Conservation (phyloP, 2,113 vertebrate species). For the Nothoprocta pentlandii region DNA sequence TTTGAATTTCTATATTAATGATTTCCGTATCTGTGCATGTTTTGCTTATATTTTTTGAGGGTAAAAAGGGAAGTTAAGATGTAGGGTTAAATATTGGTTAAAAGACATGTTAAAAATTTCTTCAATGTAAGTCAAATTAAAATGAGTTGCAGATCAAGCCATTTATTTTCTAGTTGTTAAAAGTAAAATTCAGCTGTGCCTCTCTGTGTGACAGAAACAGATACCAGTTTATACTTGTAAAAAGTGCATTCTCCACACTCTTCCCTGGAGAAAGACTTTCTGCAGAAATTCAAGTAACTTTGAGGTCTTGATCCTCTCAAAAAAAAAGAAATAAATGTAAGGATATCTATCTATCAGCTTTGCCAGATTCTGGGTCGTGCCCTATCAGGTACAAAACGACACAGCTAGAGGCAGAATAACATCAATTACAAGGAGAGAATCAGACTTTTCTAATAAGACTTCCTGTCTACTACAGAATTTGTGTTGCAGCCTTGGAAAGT, state of each 20-base stretch:
- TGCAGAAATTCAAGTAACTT: background rate
- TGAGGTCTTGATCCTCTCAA: background rate
- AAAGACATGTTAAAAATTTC: background rate
- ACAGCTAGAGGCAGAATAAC: background rate
- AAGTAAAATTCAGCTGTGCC: background rate
- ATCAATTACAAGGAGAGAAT: background rate
- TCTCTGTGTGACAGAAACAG: background rate
- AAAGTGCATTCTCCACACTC: accelerated
- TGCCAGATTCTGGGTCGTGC: background rate
- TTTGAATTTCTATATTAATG: background rate
- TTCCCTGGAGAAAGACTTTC: background rate
- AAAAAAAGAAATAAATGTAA: background rate
- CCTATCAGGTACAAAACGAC: background rate
- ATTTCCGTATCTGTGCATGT: background rate
- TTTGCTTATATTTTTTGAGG: background rate
- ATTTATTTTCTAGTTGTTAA: background rate
- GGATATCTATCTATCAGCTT: accelerated
- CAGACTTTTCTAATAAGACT: background rate
- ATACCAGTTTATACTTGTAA: background rate
- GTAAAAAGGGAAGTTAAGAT: background rate
- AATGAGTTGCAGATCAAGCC: background rate
- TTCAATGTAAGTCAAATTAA: background rate
- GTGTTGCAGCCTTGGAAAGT: background rate
- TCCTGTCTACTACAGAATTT: background rate
- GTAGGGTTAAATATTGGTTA: background rate